Evolutionary conservation across 2,797 vertebrate species (phyloP).

Genomic region (Halcyon smyrnensis): DNA sequence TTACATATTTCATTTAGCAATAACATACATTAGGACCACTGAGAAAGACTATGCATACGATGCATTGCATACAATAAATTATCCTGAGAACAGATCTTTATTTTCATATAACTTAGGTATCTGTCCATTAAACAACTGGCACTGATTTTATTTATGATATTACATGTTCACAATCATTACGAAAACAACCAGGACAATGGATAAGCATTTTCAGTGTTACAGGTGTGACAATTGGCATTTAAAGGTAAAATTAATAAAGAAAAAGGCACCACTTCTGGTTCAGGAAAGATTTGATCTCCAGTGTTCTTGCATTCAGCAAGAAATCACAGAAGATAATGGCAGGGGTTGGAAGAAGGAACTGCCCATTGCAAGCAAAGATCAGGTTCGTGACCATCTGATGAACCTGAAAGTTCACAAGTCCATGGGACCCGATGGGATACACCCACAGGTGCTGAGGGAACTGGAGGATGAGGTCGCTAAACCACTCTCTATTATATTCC

Average conservation of each 20-base stretch:
- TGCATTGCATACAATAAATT: neutral
- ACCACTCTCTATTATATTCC: no score
- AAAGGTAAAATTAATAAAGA: neutral
- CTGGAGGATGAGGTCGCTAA: no score
- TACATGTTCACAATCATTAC: neutral
- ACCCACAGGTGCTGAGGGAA: no score
- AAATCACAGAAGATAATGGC: no score
- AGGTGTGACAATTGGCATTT: neutral
- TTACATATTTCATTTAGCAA: conserved; percentile 50
- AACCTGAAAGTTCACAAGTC: no score
- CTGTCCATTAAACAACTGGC: neutral
- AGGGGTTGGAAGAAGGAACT: no score
- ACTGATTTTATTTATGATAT: neutral
- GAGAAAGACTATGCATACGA: neutral
- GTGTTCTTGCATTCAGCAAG: neutral
- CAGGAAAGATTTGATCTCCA: neutral
- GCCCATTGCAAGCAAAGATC: no score
- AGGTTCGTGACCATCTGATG: no score
- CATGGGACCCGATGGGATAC: no score
- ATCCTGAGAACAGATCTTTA: neutral
- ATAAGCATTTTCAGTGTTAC: neutral
- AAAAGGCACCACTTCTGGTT: neutral
- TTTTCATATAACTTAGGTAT: neutral
- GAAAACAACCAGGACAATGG: neutral
- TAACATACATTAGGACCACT: neutral